Conservation (phyloP, 2,888 invertebrate species). For the Scrobipalpa costella region DNA sequence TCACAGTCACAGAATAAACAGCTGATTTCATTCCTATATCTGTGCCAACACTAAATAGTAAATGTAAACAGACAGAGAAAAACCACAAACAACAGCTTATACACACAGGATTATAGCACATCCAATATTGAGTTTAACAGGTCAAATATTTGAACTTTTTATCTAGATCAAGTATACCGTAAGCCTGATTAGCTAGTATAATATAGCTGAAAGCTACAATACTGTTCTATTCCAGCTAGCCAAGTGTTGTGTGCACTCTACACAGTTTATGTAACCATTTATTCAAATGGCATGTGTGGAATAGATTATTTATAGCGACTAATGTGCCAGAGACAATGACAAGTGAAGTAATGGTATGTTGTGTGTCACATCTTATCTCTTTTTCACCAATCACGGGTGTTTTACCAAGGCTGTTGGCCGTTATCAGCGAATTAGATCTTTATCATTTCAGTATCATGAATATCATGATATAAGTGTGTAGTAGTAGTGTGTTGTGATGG, state of each 20-base stretch:
- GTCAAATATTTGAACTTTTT: slow-evolving; percentile 10
- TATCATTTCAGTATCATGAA: slow-evolving; percentile 24
- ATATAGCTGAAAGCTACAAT: slow-evolving; percentile 7
- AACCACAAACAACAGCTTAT: neutral
- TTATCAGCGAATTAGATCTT: slow-evolving; percentile 33
- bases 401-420: slow-evolving; percentile 48
- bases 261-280: slow-evolving; percentile 27
- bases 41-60: neutral
- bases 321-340: slow-evolving; percentile 64
- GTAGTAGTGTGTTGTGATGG: slow-evolving; percentile 80
- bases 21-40: neutral
- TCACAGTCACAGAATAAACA: neutral
- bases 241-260: slow-evolving; percentile 10
- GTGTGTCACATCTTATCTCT: slow-evolving; percentile 72
- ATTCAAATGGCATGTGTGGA: slow-evolving; percentile 36
- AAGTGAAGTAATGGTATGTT: slow-evolving; percentile 74
- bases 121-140: slow-evolving; percentile 11
- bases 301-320: slow-evolving; percentile 58
- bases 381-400: slow-evolving; percentile 62
- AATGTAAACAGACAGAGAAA: slow-evolving; percentile 6
- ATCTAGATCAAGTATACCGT: slow-evolving; percentile 17
- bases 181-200: neutral
- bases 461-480: slow-evolving; percentile 24
- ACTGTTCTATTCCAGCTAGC: slow-evolving; percentile 13
- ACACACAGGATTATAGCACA: neutral